Evolutionary conservation across 1,140 invertebrate species (phyloP).

Genomic region (Drosophila orosa): DNA sequence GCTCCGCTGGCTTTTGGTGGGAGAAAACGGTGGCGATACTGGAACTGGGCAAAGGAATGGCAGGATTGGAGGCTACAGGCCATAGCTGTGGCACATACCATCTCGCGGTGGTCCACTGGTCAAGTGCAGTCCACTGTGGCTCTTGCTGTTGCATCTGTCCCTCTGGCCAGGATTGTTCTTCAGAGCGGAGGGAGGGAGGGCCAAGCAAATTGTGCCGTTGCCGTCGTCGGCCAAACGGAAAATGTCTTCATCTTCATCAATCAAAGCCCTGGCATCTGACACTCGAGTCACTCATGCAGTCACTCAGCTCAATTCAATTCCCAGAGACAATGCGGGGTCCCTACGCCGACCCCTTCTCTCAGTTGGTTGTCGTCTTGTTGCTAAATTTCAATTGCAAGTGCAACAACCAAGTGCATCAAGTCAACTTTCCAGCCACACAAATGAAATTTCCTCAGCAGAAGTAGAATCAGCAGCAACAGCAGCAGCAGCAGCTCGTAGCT

Average conservation of each 20-base stretch:
- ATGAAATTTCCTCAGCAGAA: constrained; percentile 37
- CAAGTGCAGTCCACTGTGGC: constrained; percentile 51
- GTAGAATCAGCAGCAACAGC: constrained; percentile 1
- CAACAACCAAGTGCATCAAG: constrained; percentile 80
- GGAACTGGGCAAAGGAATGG: not conserved
- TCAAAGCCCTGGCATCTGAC: constrained; percentile 70
- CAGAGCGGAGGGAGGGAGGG: constrained; percentile 20
- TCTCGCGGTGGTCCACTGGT: constrained; percentile 43
- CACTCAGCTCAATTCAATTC: constrained; percentile 77
- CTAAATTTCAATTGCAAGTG: constrained; percentile 80
- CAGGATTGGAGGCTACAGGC: not conserved
- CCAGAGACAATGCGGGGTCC: constrained; percentile 42
- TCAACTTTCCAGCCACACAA: constrained; percentile 59
- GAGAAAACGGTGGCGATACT: not conserved
- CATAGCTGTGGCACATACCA: constrained; percentile 22
- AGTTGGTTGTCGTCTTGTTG: constrained; percentile 56
- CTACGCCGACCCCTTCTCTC: not conserved
- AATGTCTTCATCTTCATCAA: constrained; percentile 83
- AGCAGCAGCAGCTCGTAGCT: constrained; percentile 4
- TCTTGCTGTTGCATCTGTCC: constrained; percentile 19
- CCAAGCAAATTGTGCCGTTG: constrained; percentile 50
- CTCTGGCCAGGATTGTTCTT: constrained; percentile 19
- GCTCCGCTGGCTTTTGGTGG: constrained; percentile 12
- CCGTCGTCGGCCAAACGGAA: constrained; percentile 59
- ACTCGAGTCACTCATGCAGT: constrained; percentile 74